Evolutionary conservation across 2,113 vertebrate species (phyloP).

Genomic region (Neolamprologus sp.): DNA sequence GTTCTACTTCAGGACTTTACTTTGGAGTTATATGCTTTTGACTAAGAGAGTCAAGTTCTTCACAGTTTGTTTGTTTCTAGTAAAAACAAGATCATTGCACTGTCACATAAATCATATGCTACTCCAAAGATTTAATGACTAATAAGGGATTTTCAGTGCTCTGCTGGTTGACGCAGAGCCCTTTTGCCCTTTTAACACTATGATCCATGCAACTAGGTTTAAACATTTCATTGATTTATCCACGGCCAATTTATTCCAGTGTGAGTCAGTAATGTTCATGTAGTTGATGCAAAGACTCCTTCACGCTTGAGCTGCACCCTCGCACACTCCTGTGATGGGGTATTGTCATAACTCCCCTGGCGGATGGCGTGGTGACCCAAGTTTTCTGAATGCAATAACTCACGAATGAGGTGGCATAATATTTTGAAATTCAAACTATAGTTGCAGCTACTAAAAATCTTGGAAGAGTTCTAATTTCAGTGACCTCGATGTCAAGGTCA

Average conservation of each 20-base stretch:
- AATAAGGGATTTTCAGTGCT: no score
- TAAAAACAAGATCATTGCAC: fast-evolving
- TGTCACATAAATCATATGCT: neutral
- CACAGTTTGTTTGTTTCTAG: neutral
- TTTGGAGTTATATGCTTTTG: no score
- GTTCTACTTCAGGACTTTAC: no score
- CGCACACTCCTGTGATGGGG: neutral
- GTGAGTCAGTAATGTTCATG: fast-evolving
- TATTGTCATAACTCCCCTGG: neutral
- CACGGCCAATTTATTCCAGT: fast-evolving
- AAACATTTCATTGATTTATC: neutral
- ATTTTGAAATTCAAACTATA: neutral
- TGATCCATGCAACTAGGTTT: neutral
- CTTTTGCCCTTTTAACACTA: neutral
- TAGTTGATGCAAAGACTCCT: neutral
- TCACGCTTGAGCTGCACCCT: neutral
- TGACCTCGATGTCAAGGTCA: neutral
- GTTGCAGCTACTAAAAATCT: neutral
- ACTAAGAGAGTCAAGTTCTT: no score
- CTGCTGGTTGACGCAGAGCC: no score
- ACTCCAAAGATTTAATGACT: neutral
- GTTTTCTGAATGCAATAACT: neutral
- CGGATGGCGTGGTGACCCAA: neutral
- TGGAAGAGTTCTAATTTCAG: neutral
- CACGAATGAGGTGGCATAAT: fast-evolving